Evolutionary conservation across 30 jellyfish, hydroid and myxozoan genomes (phyloP), one percentile per base, ranked within the genome.

Genomic region (Aurelia sp.): DNA sequence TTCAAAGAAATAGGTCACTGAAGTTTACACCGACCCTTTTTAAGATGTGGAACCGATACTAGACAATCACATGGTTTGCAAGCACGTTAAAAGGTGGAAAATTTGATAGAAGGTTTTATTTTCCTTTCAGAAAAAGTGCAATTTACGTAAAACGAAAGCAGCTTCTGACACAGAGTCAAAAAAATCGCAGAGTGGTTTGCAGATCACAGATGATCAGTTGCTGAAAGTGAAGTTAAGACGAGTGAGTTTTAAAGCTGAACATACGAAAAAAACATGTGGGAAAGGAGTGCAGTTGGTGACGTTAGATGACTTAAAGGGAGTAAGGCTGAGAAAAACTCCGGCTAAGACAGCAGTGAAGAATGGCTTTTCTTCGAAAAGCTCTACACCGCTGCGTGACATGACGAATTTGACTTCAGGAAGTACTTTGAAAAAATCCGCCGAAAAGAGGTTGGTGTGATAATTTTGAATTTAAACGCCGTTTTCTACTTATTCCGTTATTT

Each of bases 121-220:
- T 7, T 10, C 55, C 16, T 44, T 44, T 2, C 2, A 44, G 55
- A 44, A 44, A 4, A 44, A 44, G 55, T 16, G 55, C 55, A 44
- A 10, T 44, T 5, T 2, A 44, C 55, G 3, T 1, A 44, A 44
- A 44, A 44, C 13, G 55, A 44, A 16, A 44, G 55, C 55, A 13
- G 16, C 55, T 44, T 44, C 15, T 13, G 55, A 5, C 55, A 7
- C 55, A 44, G 55, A 8, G 55, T 44, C 55, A 44, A 44, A 44
- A 7, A 44, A 44, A 2, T 7, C 55, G 1, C 55, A 44, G 13
- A 48, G 57, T 44, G 69, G 71, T 70, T 30, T 74, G 27, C 88
- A 68, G 17, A 69, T 82, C 13, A 90, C 97, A 6, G 62, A 69
- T 51, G 97, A 90, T 15, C 93, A 84, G 74, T 74, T 84, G 4